These are phyloP conservation scores for Ostrea denselamellosa DNA, from an alignment of 1,140 invertebrate species.

Conservation along the genomic window DNA sequence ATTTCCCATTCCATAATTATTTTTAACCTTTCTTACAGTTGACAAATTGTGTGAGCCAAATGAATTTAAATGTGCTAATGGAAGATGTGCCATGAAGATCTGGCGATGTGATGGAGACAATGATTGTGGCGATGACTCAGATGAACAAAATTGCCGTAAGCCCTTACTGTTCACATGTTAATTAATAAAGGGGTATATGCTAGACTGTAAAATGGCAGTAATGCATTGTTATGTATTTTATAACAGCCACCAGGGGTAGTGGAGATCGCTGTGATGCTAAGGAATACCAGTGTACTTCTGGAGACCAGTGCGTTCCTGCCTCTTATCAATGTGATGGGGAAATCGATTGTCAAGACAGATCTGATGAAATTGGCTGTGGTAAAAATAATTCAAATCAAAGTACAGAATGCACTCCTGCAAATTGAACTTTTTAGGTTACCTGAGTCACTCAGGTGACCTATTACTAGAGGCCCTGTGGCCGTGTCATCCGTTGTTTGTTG, in stretches of 20 bases:
- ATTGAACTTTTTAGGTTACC: too few relatives aligned
- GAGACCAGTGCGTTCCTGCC: conserved; percentile 93
- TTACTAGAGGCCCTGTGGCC: too few relatives aligned
- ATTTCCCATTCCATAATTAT: background rate
- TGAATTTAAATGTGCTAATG: conserved; percentile 81
- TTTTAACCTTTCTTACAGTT: conserved; percentile 41
- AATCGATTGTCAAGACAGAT: conserved; percentile 91
- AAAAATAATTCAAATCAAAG: conserved; percentile 67
- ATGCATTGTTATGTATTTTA: background rate
- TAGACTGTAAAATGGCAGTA: background rate
- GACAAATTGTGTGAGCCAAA: conserved; percentile 90
- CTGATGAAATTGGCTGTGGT: conserved; percentile 96
- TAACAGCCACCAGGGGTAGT: conserved; percentile 71
- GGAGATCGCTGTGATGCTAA: conserved; percentile 87
- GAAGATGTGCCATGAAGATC: conserved; percentile 93
- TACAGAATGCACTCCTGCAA: background rate
- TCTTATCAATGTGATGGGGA: conserved; percentile 95
- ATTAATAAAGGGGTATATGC: background rate
- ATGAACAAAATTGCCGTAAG: conserved; percentile 77
- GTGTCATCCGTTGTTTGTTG: too few relatives aligned
- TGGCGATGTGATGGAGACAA: conserved; percentile 96
- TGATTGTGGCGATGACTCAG: conserved; percentile 93
- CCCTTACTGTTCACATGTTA: background rate
- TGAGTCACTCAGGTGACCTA: too few relatives aligned
- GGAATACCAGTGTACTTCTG: conserved; percentile 89